Conservation (phyloP, 2,113 vertebrate genomes). For the Scortum barcoo region DNA sequence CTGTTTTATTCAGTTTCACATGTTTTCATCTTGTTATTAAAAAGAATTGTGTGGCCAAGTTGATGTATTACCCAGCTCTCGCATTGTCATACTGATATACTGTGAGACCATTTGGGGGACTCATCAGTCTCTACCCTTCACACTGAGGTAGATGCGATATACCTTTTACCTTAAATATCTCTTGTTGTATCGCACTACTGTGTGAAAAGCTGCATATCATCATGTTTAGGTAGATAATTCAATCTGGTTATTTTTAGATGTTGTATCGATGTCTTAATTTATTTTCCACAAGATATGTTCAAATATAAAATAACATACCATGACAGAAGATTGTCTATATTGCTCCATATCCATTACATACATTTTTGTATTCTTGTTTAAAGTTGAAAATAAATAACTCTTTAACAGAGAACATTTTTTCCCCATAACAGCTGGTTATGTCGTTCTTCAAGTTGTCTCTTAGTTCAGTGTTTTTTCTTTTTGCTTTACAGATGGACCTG, state of each 20-base stretch:
- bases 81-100: neutral
- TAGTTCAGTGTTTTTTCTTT: conserved; percentile 5
- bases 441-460: neutral
- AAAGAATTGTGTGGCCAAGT: neutral
- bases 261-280: neutral
- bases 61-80: neutral
- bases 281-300: neutral
- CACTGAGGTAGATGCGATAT: neutral
- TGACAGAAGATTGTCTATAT: neutral
- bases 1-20: neutral
- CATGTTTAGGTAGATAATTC: neutral
- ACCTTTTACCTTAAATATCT: neutral
- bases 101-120: neutral
- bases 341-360: neutral
- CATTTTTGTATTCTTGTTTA: neutral
- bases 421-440: neutral
- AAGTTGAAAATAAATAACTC: neutral
- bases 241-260: neutral
- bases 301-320: neutral
- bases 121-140: no score
- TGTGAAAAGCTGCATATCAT: neutral
- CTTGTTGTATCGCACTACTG: neutral
- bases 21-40: neutral
- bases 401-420: no score
- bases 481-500: conserved; percentile 90